Conservation (phyloP, 2,797 vertebrate species). For the Apogon talboti region DNA sequence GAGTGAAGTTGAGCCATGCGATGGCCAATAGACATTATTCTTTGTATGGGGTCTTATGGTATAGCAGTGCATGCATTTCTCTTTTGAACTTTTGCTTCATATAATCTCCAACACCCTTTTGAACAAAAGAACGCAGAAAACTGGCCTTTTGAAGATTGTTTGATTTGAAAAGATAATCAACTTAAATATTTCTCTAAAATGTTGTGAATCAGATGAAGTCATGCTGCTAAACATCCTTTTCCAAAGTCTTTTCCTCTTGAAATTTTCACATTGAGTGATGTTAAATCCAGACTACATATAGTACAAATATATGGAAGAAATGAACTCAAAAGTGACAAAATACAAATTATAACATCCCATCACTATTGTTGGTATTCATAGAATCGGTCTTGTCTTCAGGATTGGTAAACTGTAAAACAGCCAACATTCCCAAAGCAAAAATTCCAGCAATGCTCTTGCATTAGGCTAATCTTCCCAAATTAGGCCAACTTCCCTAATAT, state of each 20-base stretch:
- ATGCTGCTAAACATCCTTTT: constrained; percentile 15
- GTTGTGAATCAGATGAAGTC: not conserved
- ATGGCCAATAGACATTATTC: too few relatives aligned
- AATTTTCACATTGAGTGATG: constrained; percentile 16
- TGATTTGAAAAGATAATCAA: constrained; percentile 30
- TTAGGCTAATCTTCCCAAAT: constrained; percentile 93
- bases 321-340: constrained; percentile 42
- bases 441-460: constrained; percentile 89
- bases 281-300: constrained; percentile 32
- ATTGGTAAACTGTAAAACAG: constrained; percentile 70
- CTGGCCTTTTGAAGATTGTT: constrained; percentile 14
- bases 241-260: constrained; percentile 21
- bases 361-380: constrained; percentile 72
- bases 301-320: constrained; percentile 35
- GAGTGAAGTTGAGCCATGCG: too few relatives aligned
- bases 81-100: constrained; percentile 33
- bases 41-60: constrained; percentile 20
- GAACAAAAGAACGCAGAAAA: constrained; percentile 10
- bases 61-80: constrained; percentile 18
- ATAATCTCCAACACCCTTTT: constrained; percentile 28
- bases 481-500: constrained; percentile 89
- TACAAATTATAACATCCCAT: constrained; percentile 54
- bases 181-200: constrained; percentile 7
- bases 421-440: constrained; percentile 80
- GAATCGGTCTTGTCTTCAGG: constrained; percentile 71